Evolutionary conservation across 2,888 invertebrate genomes (phyloP).

Genomic region (Glaucopsyche alexis): DNA sequence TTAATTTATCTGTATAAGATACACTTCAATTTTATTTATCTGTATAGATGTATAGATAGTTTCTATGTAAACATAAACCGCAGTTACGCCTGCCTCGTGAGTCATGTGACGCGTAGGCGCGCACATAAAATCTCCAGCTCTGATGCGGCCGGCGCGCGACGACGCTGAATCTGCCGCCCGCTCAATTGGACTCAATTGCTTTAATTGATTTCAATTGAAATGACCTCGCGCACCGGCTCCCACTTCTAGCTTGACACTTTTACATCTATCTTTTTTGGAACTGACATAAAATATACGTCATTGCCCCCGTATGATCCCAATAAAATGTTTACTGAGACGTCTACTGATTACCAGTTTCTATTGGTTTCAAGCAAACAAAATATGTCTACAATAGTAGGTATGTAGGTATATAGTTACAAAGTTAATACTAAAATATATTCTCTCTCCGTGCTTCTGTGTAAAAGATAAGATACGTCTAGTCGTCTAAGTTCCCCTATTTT

Average conservation of each 20-base stretch:
- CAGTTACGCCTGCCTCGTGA: constrained; percentile 42
- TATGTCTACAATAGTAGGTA: not conserved
- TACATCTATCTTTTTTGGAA: constrained; percentile 79
- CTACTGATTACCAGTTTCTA: not conserved
- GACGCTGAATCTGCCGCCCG: constrained; percentile 77
- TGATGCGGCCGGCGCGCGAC: constrained; percentile 55
- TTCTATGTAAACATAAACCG: too few relatives aligned
- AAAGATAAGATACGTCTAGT: too few relatives aligned
- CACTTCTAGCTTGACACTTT: constrained; percentile 76
- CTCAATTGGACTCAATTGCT: constrained; percentile 78
- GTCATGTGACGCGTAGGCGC: constrained; percentile 76
- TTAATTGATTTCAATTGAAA: constrained; percentile 79
- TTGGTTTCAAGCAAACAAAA: not conserved
- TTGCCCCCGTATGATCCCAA: constrained; percentile 54
- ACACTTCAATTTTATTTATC: too few relatives aligned
- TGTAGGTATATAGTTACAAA: not conserved
- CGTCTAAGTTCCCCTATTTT: too few relatives aligned
- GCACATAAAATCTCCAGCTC: constrained; percentile 73
- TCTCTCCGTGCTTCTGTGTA: not conserved
- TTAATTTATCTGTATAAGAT: too few relatives aligned
- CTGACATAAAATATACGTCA: constrained; percentile 73
- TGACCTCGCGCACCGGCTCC: constrained; percentile 77
- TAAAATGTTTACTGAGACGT: constrained; percentile 35
- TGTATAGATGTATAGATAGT: too few relatives aligned
- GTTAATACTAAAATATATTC: not conserved